A percentile compares a stretch with the other conserved stretches of the same genome.
These are phyloP conservation scores for Frankliniella fusca DNA, from an alignment of 2,888 invertebrate genomes.

Conservation along the genomic window DNA sequence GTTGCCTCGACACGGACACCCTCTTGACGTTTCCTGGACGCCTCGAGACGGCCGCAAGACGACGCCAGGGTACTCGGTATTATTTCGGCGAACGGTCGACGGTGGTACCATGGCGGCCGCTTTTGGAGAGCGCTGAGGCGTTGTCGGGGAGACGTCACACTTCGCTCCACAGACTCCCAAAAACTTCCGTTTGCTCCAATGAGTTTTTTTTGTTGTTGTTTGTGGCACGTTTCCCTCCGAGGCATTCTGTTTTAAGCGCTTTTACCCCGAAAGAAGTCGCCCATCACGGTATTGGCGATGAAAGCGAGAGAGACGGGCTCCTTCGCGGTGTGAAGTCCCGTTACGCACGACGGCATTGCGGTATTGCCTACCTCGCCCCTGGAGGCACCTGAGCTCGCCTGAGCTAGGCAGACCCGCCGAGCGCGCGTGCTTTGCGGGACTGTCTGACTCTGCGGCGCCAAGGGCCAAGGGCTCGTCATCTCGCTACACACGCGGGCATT, in stretches of 20 bases:
- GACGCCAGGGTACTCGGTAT: no score
- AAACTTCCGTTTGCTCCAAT: neutral
- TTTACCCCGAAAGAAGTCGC: no score
- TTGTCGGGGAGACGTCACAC: neutral
- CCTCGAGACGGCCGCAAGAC: no score
- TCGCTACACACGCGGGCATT: neutral
- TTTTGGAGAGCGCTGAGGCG: no score
- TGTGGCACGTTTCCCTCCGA: neutral
- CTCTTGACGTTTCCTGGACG: no score
- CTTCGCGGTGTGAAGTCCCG: neutral
- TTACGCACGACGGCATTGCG: neutral
- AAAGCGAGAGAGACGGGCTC: neutral
- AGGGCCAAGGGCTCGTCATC: neutral
- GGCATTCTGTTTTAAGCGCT: neutral
- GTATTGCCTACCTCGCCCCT: neutral
- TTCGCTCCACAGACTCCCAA: neutral
- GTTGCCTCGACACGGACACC: no score
- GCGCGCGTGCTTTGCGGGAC: neutral
- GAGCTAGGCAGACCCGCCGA: neutral
- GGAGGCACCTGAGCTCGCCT: neutral
- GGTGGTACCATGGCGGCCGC: no score
- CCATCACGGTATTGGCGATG: no score
- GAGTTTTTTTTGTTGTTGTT: no score
- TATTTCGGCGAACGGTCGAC: no score
- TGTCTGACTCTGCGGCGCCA: neutral